Conservation (phyloP, 2,113 vertebrate species). For the Rhea pennata region DNA sequence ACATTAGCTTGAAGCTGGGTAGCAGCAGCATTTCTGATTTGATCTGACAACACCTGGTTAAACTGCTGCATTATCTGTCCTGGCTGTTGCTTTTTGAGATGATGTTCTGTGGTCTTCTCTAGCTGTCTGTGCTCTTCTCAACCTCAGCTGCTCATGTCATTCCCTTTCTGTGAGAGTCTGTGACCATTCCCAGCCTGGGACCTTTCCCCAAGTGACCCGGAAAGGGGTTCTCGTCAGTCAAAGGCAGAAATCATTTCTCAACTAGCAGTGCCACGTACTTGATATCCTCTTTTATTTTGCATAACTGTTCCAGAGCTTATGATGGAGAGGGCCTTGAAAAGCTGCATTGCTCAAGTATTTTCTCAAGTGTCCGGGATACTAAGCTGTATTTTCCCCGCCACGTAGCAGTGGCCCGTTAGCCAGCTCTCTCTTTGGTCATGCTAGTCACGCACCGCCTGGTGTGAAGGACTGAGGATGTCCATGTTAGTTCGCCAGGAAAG, state of each 20-base stretch:
- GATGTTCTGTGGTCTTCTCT: background rate
- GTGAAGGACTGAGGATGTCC: background rate
- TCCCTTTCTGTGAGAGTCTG: background rate
- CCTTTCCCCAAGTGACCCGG: background rate
- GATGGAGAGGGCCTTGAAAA: background rate
- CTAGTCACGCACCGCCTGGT: background rate
- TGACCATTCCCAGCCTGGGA: background rate
- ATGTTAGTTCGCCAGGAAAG: background rate
- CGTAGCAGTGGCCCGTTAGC: background rate
- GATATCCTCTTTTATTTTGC: background rate
- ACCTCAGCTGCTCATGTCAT: background rate
- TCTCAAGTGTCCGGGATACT: background rate
- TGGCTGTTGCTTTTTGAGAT: conserved; percentile 4
- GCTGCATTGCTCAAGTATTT: background rate
- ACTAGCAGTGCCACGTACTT: background rate
- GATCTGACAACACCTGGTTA: conserved; percentile 54
- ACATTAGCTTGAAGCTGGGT: conserved; percentile 19
- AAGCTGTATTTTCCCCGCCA: background rate
- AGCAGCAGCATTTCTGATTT: conserved; percentile 15
- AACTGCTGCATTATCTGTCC: conserved; percentile 27
- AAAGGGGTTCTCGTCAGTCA: background rate
- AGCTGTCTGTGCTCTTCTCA: background rate
- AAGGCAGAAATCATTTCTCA: background rate
- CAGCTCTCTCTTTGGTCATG: background rate
- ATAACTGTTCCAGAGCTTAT: background rate